phyloP scores from a whole-genome alignment of 1,140 invertebrate species.

The Doryteuthis pealeii region DNA sequence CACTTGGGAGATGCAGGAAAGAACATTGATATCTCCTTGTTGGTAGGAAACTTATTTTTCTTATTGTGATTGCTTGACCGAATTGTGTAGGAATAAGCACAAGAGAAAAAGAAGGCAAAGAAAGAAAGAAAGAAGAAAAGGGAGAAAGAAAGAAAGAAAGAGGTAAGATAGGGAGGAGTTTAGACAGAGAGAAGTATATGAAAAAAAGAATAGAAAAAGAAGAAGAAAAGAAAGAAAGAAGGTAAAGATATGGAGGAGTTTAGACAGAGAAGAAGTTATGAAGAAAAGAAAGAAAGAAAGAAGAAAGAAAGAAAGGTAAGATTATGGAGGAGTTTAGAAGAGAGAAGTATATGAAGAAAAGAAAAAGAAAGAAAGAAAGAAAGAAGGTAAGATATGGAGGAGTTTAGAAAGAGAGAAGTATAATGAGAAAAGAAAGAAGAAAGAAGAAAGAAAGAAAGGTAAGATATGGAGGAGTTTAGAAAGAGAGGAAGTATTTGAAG shows the following conservation, averaged over 20 bases:
- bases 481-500: not conserved
- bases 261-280: not conserved
- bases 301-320: not conserved
- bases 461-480: not conserved
- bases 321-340: not conserved
- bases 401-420: not conserved
- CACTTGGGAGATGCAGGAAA: too few species aligned
- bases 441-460: not conserved
- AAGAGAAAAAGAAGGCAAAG: too few species aligned
- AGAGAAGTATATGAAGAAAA: not conserved
- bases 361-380: not conserved
- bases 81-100: too few species aligned
- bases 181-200: too few species aligned
- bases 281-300: not conserved
- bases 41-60: too few species aligned
- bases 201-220: not conserved
- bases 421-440: not conserved
- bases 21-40: too few species aligned
- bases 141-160: too few species aligned
- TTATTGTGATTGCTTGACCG: too few species aligned
- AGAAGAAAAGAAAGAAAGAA: not conserved
- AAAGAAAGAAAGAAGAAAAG: too few species aligned
- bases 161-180: too few species aligned
- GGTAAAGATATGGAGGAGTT: not conserved
- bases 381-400: not conserved